Evolutionary conservation across 1,140 invertebrate genomes (phyloP).

Genomic region (Zaprionus tsacasi): DNA sequence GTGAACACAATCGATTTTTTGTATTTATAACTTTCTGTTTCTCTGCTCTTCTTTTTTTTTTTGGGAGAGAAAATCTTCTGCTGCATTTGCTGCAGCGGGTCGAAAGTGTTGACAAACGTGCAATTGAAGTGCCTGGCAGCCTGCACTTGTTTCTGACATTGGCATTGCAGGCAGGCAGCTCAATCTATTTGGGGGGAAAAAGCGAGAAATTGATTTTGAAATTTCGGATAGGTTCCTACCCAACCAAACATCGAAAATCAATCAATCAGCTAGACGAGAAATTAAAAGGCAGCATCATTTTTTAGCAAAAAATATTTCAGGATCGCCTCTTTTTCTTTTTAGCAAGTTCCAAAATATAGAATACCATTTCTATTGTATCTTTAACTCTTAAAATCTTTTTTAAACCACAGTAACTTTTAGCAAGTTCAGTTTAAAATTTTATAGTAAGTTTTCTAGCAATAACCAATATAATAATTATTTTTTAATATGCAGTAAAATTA

Average conservation of each 20-base stretch:
- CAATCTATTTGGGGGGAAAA: not conserved
- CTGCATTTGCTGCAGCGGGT: slow-evolving; percentile 10
- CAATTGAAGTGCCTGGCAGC: slow-evolving; percentile 48
- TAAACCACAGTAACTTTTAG: too few species aligned
- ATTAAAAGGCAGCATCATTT: not conserved
- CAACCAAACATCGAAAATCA: slow-evolving; percentile 6
- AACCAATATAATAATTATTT: too few species aligned
- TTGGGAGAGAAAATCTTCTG: not conserved
- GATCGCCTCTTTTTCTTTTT: too few species aligned
- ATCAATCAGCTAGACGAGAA: not conserved
- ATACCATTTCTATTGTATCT: too few species aligned
- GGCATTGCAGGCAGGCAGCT: slow-evolving; percentile 41
- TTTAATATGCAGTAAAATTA: too few species aligned
- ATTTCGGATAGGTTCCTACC: not conserved
- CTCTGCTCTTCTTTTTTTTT: not conserved
- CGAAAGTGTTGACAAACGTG: slow-evolving; percentile 60
- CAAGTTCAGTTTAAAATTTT: too few species aligned
- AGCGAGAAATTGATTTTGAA: slow-evolving; percentile 6
- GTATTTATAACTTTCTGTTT: slow-evolving; percentile 44
- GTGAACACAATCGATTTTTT: slow-evolving; percentile 76
- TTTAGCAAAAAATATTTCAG: not conserved
- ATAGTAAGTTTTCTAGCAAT: too few species aligned
- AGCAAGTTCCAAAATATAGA: too few species aligned
- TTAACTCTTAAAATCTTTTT: too few species aligned
- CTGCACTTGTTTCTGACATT: slow-evolving; percentile 52